Evolutionary conservation across 2,888 invertebrate genomes (phyloP).

Genomic region (Criorhina ranunculi): DNA sequence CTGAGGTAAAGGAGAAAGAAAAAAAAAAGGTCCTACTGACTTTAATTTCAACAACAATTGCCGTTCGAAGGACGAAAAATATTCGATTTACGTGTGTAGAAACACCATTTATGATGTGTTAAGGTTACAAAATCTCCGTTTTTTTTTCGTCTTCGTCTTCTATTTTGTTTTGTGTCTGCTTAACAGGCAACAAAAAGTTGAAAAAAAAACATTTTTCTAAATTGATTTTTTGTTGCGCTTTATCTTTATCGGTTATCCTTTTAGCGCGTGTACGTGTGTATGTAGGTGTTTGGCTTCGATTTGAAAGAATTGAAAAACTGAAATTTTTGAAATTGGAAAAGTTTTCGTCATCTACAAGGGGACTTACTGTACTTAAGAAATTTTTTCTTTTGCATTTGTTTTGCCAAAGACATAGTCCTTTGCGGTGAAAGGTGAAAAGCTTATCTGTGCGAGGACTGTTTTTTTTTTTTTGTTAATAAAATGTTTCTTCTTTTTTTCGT

Average conservation of each 20-base stretch:
- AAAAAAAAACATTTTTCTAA: slow-evolving; percentile 1
- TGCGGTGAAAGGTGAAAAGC: slow-evolving; percentile 57
- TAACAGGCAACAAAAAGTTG: background rate
- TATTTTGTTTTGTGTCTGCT: no score
- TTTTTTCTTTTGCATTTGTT: slow-evolving; percentile 14
- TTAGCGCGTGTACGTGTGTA: background rate
- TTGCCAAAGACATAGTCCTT: background rate
- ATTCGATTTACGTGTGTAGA: slow-evolving; percentile 27
- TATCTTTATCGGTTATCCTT: slow-evolving; percentile 13
- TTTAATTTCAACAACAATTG: slow-evolving; percentile 25
- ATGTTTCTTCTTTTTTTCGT: background rate
- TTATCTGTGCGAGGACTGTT: background rate
- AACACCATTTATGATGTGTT: slow-evolving; percentile 9
- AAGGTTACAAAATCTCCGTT: background rate
- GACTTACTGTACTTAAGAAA: slow-evolving; percentile 20
- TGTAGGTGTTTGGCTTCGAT: slow-evolving; percentile 17
- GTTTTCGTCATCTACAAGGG: slow-evolving; percentile 32
- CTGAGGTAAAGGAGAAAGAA: background rate
- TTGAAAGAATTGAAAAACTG: slow-evolving; percentile 40
- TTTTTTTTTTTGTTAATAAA: slow-evolving; percentile 1
- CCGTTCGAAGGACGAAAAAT: background rate
- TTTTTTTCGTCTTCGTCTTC: background rate
- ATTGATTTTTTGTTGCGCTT: slow-evolving; percentile 27
- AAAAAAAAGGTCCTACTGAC: background rate
- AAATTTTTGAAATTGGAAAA: slow-evolving; percentile 66